Conservation (phyloP, 1,140 invertebrate species). For the Archivesica marissinica region DNA sequence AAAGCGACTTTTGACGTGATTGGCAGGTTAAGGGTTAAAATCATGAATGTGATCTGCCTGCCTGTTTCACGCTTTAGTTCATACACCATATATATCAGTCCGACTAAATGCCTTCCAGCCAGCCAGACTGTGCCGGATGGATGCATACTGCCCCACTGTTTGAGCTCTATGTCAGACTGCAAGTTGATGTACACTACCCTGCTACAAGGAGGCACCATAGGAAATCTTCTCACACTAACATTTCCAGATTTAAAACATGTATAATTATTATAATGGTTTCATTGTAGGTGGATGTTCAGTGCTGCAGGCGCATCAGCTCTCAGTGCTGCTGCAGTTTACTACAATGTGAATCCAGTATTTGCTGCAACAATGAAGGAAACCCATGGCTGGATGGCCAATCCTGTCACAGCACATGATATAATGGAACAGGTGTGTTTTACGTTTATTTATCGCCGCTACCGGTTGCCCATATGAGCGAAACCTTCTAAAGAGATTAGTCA, state of each 20-base stretch:
- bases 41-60: too few relatives aligned
- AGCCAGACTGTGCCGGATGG: too few relatives aligned
- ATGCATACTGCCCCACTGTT: too few relatives aligned
- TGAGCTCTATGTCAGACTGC: too few relatives aligned
- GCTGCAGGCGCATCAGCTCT: background rate
- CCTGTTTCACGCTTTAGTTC: too few relatives aligned
- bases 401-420: conserved; percentile 87
- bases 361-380: conserved; percentile 41
- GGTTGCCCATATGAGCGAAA: too few relatives aligned
- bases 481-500: too few relatives aligned
- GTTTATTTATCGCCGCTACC: too few relatives aligned
- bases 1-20: too few relatives aligned
- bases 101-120: background rate
- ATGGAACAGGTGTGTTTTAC: conserved; percentile 86
- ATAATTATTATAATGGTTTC: background rate
- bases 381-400: conserved; percentile 71
- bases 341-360: conserved; percentile 5
- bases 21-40: too few relatives aligned
- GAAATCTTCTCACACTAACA: background rate
- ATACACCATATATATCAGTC: background rate
- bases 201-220: background rate
- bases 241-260: background rate
- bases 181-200: background rate
- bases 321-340: background rate
- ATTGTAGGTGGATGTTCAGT: background rate